Base-by-base conservation (phyloP, 1,140 invertebrate species). In the Sogatella furcifera region DNA sequence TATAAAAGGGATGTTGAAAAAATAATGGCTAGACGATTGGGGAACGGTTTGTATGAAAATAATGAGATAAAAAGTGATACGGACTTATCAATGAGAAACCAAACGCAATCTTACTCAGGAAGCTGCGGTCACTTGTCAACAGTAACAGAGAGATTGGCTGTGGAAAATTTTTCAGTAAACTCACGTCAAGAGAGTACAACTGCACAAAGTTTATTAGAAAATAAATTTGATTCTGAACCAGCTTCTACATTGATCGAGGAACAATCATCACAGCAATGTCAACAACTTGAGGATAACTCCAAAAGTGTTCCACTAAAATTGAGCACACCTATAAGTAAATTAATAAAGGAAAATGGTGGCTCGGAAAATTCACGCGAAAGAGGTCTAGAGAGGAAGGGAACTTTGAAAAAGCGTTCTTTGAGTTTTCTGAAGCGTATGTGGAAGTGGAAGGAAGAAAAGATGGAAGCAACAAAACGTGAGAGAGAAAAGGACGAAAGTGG, bases 371-470 rank as follows among this genome's bases (percentile, higher is more conserved):
- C 34, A 38, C 34, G 34, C 9, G 34, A 38, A 38, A 38, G 34
- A 38, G 34, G 34, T 6, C 42, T 60, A 31, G 59, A 64, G 57
- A 49, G 62, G 21, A 49, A 43, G 19, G 38, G 24, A 5, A 60
- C 64, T 28, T 43, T 62, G 13, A 61, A 61, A 24, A 63, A 63
- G 55, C 54, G 62, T 14, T 64, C 62, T 17, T 42, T 66, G 3
- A 66, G 64, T 57, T 66, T 66, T 54, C 44, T 66, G 13, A 58
- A 52, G 22, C 63, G 46, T 38, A 57, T 66, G 4, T 63, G 62
- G 62, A 63, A 58, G 22, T 57, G 41, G 43, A 57, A 60, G 31
- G 64, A 66, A 62, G 59, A 42, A 19, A 66, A 66, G 44, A 60
- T 21, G 11, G 64, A 63, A 24, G 54, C 38, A 31, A 13, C 34